Conservation (phyloP, 2,888 invertebrate genomes). For the Pachydiplax longipennis region DNA sequence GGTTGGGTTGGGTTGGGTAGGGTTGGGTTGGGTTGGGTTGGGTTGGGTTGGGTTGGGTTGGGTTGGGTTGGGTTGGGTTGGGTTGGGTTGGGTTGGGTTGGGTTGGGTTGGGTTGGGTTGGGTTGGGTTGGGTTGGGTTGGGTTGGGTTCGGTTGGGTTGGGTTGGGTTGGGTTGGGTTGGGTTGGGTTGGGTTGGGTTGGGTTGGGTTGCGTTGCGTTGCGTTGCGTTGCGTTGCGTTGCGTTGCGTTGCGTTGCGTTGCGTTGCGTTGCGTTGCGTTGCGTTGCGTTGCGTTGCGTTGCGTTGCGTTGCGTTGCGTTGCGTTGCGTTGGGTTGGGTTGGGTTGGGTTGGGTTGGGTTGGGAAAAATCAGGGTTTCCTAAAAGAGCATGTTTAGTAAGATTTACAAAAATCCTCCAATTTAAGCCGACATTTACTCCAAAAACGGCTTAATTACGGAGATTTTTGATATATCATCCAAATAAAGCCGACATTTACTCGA, state of each 20-base stretch:
- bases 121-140: not conserved
- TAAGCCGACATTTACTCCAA: too few species aligned
- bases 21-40: constrained; percentile 1
- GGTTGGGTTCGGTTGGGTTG: not conserved
- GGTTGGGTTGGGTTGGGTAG: not conserved
- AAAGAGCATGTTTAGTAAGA: too few species aligned
- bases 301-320: constrained; percentile 53
- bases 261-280: constrained; percentile 15
- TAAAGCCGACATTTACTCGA: too few species aligned
- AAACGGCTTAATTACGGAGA: too few species aligned
- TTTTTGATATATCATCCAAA: too few species aligned
- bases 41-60: constrained; percentile 1
- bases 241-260: not conserved
- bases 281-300: constrained; percentile 54
- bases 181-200: not conserved
- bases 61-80: constrained; percentile 1
- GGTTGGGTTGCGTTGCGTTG: not conserved
- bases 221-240: not conserved
- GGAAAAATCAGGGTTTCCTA: too few species aligned
- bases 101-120: not conserved
- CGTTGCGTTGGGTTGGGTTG: constrained; percentile 54
- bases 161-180: not conserved
- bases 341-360: too few species aligned
- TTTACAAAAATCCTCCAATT: too few species aligned
- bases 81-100: not conserved